Conservation (phyloP, 2,797 vertebrate genomes). For the Botia kubotai region DNA sequence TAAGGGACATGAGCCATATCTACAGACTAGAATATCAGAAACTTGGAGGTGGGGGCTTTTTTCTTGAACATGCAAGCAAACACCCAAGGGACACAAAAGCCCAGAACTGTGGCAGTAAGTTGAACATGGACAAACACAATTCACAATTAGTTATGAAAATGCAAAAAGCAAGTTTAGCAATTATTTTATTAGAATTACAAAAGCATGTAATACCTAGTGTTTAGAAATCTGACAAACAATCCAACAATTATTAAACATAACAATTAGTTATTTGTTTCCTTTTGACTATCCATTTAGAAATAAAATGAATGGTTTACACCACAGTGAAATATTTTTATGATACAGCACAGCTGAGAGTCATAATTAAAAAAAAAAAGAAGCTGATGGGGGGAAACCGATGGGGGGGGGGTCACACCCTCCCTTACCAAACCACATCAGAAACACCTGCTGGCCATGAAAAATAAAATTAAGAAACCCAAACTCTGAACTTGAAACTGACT, state of each 20-base stretch:
- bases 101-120: background rate
- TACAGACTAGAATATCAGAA: no score
- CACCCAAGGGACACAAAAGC: background rate
- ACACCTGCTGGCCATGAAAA: conserved; percentile 33
- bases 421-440: conserved; percentile 5
- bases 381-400: background rate
- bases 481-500: conserved; percentile 3
- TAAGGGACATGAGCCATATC: no score
- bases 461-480: conserved; percentile 24
- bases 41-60: no score
- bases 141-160: background rate
- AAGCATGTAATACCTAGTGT: background rate
- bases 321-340: background rate
- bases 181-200: background rate
- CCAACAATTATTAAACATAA: background rate
- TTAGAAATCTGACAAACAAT: background rate
- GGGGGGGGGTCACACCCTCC: background rate
- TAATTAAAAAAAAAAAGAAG: background rate
- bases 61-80: background rate
- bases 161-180: background rate
- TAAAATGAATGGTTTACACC: background rate
- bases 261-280: background rate
- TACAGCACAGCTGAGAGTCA: no score
- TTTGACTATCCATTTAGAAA: background rate
- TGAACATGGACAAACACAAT: background rate